Conservation (phyloP, 2,888 invertebrate genomes). For the Chaetoderma sp. region DNA sequence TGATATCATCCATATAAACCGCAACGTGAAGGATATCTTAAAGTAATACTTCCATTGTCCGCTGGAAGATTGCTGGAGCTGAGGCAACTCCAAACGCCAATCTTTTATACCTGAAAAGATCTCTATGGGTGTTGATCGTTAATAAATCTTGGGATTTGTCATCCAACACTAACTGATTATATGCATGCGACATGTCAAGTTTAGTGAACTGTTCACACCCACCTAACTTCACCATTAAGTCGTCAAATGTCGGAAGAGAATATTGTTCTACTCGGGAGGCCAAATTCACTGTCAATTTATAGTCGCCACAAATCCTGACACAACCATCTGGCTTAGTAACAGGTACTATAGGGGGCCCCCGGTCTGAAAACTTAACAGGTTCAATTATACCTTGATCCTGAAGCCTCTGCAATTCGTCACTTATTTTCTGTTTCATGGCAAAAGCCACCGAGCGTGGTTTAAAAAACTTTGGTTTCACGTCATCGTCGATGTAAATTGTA, state of each 20-base stretch:
- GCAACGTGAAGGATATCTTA: neutral
- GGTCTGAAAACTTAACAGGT: too few species aligned
- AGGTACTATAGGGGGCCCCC: too few species aligned
- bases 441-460: too few species aligned
- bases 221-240: slow-evolving; percentile 42
- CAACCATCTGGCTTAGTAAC: too few species aligned
- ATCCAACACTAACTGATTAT: slow-evolving; percentile 22
- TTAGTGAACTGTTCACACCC: slow-evolving; percentile 31
- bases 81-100: slow-evolving; percentile 14
- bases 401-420: too few species aligned
- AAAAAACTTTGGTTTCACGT: too few species aligned
- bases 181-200: slow-evolving; percentile 22
- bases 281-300: slow-evolving; percentile 43
- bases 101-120: slow-evolving; percentile 1
- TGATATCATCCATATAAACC: neutral
- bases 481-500: too few species aligned
- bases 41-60: neutral
- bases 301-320: slow-evolving; percentile 45
- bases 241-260: slow-evolving; percentile 43
- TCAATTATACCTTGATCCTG: too few species aligned
- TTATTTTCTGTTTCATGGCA: too few species aligned
- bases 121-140: slow-evolving; percentile 4
- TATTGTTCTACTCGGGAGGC: slow-evolving; percentile 50
- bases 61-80: neutral
- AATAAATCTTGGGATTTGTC: slow-evolving; percentile 27